These are phyloP conservation scores for Ictalurus furcatus DNA, from an alignment of 2,113 vertebrate genomes.

Conservation along the genomic window DNA sequence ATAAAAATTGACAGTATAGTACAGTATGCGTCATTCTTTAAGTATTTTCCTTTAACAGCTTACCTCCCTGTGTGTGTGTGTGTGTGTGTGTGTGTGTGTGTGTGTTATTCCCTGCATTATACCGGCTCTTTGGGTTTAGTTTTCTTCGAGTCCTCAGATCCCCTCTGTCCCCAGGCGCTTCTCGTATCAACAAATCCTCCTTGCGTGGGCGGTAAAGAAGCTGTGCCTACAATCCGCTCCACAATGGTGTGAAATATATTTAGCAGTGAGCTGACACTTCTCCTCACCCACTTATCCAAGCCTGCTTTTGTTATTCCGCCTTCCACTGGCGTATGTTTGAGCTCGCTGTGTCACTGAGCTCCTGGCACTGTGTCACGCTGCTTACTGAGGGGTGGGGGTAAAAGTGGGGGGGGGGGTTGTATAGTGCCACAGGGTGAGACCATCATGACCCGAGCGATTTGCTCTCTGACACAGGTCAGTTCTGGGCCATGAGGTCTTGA, in stretches of 20 bases:
- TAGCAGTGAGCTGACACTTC: conserved; percentile 26
- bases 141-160: conserved; percentile 29
- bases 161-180: conserved; percentile 1
- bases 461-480: conserved; percentile 36
- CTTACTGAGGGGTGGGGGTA: background rate
- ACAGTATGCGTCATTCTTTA: background rate
- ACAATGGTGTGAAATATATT: conserved; percentile 32
- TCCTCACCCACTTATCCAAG: conserved; percentile 47
- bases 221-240: background rate
- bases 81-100: background rate
- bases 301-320: conserved; percentile 63
- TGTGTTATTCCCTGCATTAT: background rate
- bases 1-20: background rate
- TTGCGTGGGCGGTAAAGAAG: background rate
- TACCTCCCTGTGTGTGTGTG: background rate
- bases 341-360: conserved; percentile 35
- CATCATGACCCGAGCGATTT: background rate
- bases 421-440: conserved; percentile 16
- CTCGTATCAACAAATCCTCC: conserved; percentile 16
- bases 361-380: conserved; percentile 24
- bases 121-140: background rate
- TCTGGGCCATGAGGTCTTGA: conserved; percentile 39
- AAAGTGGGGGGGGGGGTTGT: too few species aligned
- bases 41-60: background rate
- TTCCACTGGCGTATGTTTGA: conserved; percentile 41